These are phyloP conservation scores for Larimichthys crocea DNA, from an alignment of 2,113 vertebrate species.

Conservation along the genomic window DNA sequence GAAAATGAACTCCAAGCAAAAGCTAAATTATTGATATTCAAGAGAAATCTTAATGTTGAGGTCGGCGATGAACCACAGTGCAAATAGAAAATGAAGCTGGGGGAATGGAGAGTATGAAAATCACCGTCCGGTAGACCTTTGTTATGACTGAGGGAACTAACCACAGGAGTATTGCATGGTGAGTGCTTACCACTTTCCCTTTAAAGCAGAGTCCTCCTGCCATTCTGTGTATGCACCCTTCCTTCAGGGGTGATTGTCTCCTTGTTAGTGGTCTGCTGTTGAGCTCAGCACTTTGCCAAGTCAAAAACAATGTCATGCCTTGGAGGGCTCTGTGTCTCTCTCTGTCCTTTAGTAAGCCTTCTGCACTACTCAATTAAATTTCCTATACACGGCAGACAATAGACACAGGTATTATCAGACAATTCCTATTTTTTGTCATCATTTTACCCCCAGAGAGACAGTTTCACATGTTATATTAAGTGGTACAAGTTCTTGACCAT, in stretches of 20 bases:
- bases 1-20: conserved; percentile 78
- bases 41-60: conserved; percentile 67
- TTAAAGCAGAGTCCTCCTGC: conserved; percentile 69
- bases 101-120: conserved; percentile 40
- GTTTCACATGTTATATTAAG: not conserved
- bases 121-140: conserved; percentile 52
- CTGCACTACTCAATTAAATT: conserved; percentile 73
- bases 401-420: conserved; percentile 48
- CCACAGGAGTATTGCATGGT: conserved; percentile 49
- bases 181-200: conserved; percentile 59
- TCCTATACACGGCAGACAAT: conserved; percentile 53
- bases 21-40: conserved; percentile 75
- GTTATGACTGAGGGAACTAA: conserved; percentile 57
- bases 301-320: conserved; percentile 84
- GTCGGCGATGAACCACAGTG: conserved; percentile 38
- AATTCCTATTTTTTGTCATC: not conserved
- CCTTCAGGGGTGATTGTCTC: conserved; percentile 75
- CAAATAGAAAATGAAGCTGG: conserved; percentile 59
- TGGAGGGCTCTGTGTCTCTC: conserved; percentile 70
- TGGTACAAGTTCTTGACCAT: not conserved
- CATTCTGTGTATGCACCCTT: conserved; percentile 63
- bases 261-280: conserved; percentile 79
- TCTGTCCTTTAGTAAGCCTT: conserved; percentile 67
- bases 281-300: conserved; percentile 85
- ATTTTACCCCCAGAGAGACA: not conserved